A percentile compares a stretch with the other conserved stretches of the same genome.
phyloP scores from a whole-genome alignment of 2,797 vertebrate genomes.

The Nothura maculosa region DNA sequence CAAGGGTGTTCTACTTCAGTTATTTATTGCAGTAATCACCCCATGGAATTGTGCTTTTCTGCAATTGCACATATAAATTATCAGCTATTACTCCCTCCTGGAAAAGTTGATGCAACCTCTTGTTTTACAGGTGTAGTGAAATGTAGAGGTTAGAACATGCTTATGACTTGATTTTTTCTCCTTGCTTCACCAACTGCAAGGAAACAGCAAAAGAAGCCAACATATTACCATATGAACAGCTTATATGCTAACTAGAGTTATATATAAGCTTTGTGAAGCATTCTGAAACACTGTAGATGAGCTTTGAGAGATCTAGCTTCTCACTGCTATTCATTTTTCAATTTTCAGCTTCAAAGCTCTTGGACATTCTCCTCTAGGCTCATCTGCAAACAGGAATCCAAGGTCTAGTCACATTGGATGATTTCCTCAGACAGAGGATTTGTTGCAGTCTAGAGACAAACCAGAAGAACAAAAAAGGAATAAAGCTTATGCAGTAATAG shows the following conservation, averaged over 20 bases:
- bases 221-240: background rate
- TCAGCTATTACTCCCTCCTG: slow-evolving; percentile 41
- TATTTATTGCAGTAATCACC: slow-evolving; percentile 73
- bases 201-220: slow-evolving; percentile 12
- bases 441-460: slow-evolving; percentile 51
- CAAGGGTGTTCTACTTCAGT: slow-evolving; percentile 62
- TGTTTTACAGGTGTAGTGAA: slow-evolving; percentile 58
- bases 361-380: slow-evolving; percentile 68
- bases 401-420: slow-evolving; percentile 57
- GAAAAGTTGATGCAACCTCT: slow-evolving; percentile 63
- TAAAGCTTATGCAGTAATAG: background rate
- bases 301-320: slow-evolving; percentile 9
- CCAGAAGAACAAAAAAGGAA: background rate
- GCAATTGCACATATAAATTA: slow-evolving; percentile 72
- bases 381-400: slow-evolving; percentile 67
- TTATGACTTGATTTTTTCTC: slow-evolving; percentile 52
- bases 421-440: slow-evolving; percentile 58
- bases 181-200: slow-evolving; percentile 38
- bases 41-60: slow-evolving; percentile 62
- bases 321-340: slow-evolving; percentile 71
- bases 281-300: slow-evolving; percentile 33
- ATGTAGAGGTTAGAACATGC: slow-evolving; percentile 60
- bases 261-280: slow-evolving; percentile 25
- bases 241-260: slow-evolving; percentile 58
- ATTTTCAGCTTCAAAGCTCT: slow-evolving; percentile 75